Evolutionary conservation across 2,113 vertebrate genomes (phyloP).

Genomic region (Leptocoma aspasia): DNA sequence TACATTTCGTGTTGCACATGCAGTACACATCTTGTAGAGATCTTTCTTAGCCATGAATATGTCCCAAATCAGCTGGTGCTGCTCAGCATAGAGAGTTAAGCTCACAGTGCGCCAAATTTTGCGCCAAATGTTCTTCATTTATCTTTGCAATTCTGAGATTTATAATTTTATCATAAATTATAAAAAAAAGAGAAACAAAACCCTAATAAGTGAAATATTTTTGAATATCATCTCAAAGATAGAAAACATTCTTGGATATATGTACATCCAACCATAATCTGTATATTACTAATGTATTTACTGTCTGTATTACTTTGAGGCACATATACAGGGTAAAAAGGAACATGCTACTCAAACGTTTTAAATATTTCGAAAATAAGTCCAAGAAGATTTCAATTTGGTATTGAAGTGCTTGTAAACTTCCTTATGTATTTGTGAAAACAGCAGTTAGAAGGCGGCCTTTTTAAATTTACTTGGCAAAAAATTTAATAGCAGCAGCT

Average conservation of each 20-base stretch:
- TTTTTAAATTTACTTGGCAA: slow-evolving; percentile 7
- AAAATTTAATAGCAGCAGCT: slow-evolving; percentile 55
- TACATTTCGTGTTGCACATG: neutral
- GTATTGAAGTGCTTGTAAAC: neutral
- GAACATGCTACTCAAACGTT: neutral
- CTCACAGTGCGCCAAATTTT: neutral
- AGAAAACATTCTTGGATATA: neutral
- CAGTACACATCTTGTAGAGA: neutral
- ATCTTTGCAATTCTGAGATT: neutral
- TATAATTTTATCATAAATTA: neutral
- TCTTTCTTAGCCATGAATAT: neutral
- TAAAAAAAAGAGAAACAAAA: neutral
- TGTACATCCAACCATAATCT: neutral
- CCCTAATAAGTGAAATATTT: neutral
- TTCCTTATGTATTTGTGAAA: neutral
- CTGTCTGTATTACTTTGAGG: neutral
- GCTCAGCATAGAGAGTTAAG: neutral
- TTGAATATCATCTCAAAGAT: neutral
- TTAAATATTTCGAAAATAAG: neutral
- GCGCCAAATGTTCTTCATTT: neutral
- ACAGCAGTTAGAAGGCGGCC: neutral
- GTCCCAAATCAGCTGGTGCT: neutral
- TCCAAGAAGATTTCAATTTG: neutral
- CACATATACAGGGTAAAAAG: neutral
- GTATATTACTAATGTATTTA: neutral